Percentiles rank a stretch among this genome's conserved stretches.
phyloP scores from a whole-genome alignment of 2,797 vertebrate genomes.

The Petrocephalus schoutedeni region DNA sequence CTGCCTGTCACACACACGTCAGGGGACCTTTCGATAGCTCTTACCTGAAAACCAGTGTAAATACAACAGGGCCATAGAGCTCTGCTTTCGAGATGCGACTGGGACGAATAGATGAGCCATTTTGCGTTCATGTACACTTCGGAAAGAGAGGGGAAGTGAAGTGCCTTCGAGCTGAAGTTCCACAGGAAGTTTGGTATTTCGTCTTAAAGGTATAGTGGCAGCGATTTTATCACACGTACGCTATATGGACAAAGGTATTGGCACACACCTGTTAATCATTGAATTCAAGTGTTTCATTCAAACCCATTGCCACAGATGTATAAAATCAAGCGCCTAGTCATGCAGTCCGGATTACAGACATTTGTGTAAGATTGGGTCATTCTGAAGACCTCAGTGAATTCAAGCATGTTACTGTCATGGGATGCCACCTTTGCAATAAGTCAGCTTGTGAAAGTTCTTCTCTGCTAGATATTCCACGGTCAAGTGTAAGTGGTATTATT shows the following conservation, averaged over 20 bases:
- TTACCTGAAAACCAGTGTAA: conserved; percentile 20
- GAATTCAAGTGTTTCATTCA: background rate
- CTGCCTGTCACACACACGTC: background rate
- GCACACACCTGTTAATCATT: background rate
- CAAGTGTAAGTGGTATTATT: background rate
- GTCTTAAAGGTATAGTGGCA: background rate
- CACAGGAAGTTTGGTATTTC: background rate
- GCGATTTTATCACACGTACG: background rate
- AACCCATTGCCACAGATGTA: background rate
- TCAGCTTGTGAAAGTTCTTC: too few species aligned
- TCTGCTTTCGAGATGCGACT: background rate
- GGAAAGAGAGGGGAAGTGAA: background rate
- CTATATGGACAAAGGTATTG: background rate
- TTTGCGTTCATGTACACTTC: background rate
- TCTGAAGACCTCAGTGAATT: background rate
- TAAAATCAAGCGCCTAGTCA: background rate
- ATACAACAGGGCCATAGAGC: background rate
- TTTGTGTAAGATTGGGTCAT: background rate
- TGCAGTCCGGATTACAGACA: background rate
- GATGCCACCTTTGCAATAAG: background rate
- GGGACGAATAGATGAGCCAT: background rate
- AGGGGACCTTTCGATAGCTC: background rate
- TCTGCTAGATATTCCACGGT: background rate
- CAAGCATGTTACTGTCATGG: background rate
- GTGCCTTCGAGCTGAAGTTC: background rate